Conservation (phyloP, 2,113 vertebrate species). For the Amblyornis subalaris region DNA sequence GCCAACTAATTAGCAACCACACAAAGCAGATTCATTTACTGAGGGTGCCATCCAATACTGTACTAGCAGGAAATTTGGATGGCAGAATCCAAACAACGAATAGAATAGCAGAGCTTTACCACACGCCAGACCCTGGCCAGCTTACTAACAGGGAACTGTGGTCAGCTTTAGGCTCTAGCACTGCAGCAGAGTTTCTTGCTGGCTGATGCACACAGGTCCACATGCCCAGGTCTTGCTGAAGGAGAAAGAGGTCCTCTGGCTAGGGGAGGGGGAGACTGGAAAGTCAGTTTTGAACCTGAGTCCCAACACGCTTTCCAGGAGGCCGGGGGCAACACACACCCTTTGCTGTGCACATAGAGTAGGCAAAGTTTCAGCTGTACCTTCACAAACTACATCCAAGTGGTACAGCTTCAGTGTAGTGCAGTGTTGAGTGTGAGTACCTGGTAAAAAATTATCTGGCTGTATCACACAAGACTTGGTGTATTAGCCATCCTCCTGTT, state of each 20-base stretch:
- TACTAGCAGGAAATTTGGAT: not conserved
- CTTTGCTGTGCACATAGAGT: accelerated
- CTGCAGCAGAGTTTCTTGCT: not conserved
- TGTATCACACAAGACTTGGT: not conserved
- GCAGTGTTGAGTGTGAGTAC: not conserved
- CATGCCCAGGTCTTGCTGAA: not conserved
- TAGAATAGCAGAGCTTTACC: not conserved
- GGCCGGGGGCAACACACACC: accelerated
- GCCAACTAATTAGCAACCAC: slow-evolving; percentile 51
- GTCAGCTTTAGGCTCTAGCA: not conserved
- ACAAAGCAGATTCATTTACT: slow-evolving; percentile 42
- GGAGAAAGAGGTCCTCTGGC: not conserved
- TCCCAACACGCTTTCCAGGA: not conserved
- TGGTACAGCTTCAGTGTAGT: not conserved
- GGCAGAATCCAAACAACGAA: not conserved
- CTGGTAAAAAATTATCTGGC: not conserved
- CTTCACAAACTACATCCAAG: not conserved
- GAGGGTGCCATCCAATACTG: not conserved
- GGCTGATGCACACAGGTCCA: not conserved
- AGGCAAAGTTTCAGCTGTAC: not conserved
- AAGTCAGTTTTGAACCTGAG: not conserved
- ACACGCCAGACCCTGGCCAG: accelerated
- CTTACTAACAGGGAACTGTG: not conserved
- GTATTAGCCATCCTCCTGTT: not conserved
- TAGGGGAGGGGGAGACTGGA: not conserved